These are phyloP conservation scores for Polyommatus icarus DNA, from an alignment of 2,888 invertebrate species.

Conservation along the genomic window DNA sequence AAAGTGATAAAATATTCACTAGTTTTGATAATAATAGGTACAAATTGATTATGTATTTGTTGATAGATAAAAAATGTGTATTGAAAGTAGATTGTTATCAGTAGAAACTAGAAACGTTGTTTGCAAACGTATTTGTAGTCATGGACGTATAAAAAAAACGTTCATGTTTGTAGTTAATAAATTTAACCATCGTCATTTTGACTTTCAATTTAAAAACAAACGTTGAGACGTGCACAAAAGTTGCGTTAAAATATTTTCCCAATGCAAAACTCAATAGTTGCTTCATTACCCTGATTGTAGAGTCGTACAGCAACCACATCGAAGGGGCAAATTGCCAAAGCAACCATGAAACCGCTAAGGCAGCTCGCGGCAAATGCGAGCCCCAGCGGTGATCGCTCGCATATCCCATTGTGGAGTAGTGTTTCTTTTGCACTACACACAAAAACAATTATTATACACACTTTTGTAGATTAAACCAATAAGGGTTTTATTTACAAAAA, in stretches of 20 bases:
- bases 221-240: neutral
- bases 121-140: no score
- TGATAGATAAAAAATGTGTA: no score
- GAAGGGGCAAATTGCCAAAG: slow-evolving; percentile 90
- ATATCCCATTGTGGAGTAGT: slow-evolving; percentile 56
- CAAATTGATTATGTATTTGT: no score
- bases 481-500: neutral
- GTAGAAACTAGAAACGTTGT: neutral
- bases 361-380: slow-evolving; percentile 82
- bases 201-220: neutral
- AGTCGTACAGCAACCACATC: slow-evolving; percentile 93
- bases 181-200: neutral
- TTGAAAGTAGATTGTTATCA: no score
- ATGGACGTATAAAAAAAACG: no score
- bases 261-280: slow-evolving; percentile 12
- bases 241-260: neutral
- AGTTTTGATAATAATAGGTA: no score
- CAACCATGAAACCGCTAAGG: slow-evolving; percentile 87
- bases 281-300: slow-evolving; percentile 89
- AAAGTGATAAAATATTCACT: no score
- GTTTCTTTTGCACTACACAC: slow-evolving; percentile 63
- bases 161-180: no score
- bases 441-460: slow-evolving; percentile 38
- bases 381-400: slow-evolving; percentile 58
- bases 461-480: neutral